phyloP scores from a whole-genome alignment of 2,888 invertebrate species.

The Odontocolon sp. region DNA sequence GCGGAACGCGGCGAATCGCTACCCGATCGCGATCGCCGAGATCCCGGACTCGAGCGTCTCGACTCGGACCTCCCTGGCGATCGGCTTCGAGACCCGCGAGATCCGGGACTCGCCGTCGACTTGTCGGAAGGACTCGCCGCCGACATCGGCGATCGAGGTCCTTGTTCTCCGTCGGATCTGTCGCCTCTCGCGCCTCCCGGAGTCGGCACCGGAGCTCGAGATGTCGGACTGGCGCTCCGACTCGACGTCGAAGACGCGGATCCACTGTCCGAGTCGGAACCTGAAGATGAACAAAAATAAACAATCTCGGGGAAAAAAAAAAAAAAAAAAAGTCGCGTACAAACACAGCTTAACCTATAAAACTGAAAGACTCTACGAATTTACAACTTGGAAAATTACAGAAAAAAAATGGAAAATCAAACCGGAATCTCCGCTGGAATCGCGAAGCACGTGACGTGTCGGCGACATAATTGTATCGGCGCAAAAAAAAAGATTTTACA shows the following conservation, averaged over 20 bases:
- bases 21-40: slow-evolving; percentile 66
- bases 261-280: slow-evolving; percentile 82
- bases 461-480: slow-evolving; percentile 67
- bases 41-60: slow-evolving; percentile 74
- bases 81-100: slow-evolving; percentile 69
- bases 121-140: slow-evolving; percentile 69
- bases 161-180: slow-evolving; percentile 70
- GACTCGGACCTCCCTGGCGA: slow-evolving; percentile 73
- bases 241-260: slow-evolving; percentile 79
- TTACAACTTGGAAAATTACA: slow-evolving; percentile 29
- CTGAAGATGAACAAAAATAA: slow-evolving; percentile 67
- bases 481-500: not conserved
- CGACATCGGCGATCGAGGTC: slow-evolving; percentile 64
- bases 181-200: slow-evolving; percentile 75
- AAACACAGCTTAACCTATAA: slow-evolving; percentile 42
- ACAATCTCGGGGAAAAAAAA: too few relatives aligned
- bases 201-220: slow-evolving; percentile 79
- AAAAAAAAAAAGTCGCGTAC: too few relatives aligned
- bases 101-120: slow-evolving; percentile 66
- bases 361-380: not conserved
- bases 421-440: slow-evolving; percentile 75
- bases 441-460: slow-evolving; percentile 61
- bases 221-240: slow-evolving; percentile 80
- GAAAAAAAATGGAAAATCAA: too few relatives aligned
- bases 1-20: slow-evolving; percentile 70